phyloP scores from a whole-genome alignment of 2,113 vertebrate species.

The Perca fluviatilis region DNA sequence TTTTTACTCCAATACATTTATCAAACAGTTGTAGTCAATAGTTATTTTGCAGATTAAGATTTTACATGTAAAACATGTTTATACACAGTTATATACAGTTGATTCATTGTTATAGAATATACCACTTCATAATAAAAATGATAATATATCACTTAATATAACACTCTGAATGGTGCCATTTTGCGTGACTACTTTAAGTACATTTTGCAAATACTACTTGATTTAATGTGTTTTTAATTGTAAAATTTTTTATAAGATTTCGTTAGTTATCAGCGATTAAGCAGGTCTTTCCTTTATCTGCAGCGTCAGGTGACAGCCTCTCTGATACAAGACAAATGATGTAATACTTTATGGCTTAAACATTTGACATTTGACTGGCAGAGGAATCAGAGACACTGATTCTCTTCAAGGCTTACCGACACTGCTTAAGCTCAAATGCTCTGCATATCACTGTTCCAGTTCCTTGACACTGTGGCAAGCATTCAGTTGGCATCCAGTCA shows the following conservation, averaged over 20 bases:
- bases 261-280: not conserved
- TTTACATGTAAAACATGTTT: not conserved
- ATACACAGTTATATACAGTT: not conserved
- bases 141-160: not conserved
- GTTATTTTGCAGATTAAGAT: not conserved
- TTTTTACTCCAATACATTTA: not conserved
- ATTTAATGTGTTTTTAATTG: not conserved
- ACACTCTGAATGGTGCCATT: not conserved
- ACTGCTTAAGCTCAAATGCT: slow-evolving; percentile 15
- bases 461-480: slow-evolving; percentile 30
- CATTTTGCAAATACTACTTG: not conserved
- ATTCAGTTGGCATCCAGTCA: slow-evolving; percentile 11
- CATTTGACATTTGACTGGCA: slow-evolving; percentile 51
- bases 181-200: not conserved
- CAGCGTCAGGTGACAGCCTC: slow-evolving; percentile 14
- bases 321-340: slow-evolving; percentile 29
- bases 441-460: slow-evolving; percentile 33
- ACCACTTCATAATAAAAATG: not conserved
- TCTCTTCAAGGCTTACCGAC: slow-evolving; percentile 16
- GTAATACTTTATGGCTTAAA: slow-evolving; percentile 36
- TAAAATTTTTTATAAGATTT: not conserved
- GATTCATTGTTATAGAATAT: not conserved
- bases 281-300: not conserved
- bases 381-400: slow-evolving; percentile 18
- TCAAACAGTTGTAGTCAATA: not conserved